These are phyloP conservation scores for Dicyrtomina minuta DNA, from an alignment of 2,888 invertebrate species.

Conservation along the genomic window DNA sequence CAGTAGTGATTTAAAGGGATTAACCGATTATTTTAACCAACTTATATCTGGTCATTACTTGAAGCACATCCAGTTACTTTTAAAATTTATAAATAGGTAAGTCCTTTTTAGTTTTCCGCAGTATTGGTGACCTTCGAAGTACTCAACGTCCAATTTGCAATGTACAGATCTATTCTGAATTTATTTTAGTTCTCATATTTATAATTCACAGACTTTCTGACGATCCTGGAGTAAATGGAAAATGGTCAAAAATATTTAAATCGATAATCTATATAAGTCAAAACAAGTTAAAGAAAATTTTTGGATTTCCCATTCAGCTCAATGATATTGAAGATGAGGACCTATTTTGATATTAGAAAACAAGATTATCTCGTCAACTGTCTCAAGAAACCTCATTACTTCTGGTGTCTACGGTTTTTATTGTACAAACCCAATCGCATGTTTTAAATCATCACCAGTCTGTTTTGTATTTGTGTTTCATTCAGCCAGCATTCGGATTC, in stretches of 20 bases:
- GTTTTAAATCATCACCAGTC: too few species aligned
- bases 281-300: background rate
- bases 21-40: slow-evolving; percentile 19
- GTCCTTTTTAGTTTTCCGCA: too few species aligned
- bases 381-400: too few species aligned
- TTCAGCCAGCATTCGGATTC: too few species aligned
- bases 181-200: background rate
- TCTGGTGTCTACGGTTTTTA: too few species aligned
- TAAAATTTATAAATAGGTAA: slow-evolving; percentile 29
- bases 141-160: too few species aligned
- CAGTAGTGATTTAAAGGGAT: slow-evolving; percentile 6
- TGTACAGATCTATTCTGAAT: too few species aligned
- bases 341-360: too few species aligned
- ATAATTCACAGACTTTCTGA: slow-evolving; percentile 3
- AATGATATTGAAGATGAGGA: slow-evolving; percentile 5
- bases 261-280: slow-evolving; percentile 8
- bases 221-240: background rate
- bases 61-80: slow-evolving; percentile 2
- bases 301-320: slow-evolving; percentile 8
- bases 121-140: too few species aligned
- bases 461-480: too few species aligned
- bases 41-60: slow-evolving; percentile 12
- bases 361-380: too few species aligned
- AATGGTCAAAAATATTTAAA: slow-evolving; percentile 19
- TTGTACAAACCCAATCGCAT: too few species aligned